Evolutionary conservation across 2,888 invertebrate genomes (phyloP).

Genomic region (Exephanes ischioxanthus): DNA sequence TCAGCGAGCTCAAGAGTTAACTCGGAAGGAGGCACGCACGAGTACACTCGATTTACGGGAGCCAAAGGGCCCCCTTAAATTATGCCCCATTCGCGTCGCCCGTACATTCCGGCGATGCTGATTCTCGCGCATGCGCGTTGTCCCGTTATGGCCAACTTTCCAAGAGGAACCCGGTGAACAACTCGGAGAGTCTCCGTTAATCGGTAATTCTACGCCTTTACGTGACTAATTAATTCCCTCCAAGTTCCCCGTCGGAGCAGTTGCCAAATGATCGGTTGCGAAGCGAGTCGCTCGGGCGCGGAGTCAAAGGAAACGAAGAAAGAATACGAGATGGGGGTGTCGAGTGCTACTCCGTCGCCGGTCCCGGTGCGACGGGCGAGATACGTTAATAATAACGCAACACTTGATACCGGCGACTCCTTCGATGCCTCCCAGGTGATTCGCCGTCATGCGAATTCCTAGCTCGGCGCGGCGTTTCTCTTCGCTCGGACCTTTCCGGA

Average conservation of each 20-base stretch:
- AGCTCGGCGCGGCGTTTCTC: conserved; percentile 10
- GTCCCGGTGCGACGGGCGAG: conserved; percentile 27
- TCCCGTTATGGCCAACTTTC: conserved; percentile 49
- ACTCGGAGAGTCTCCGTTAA: conserved; percentile 27
- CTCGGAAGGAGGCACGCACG: not conserved
- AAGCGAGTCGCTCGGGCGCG: conserved; percentile 35
- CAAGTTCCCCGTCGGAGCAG: not conserved
- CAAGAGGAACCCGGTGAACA: conserved; percentile 41
- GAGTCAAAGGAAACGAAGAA: conserved; percentile 56
- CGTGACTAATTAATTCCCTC: conserved; percentile 55
- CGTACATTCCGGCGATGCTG: conserved; percentile 51
- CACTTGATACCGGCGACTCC: conserved; percentile 38
- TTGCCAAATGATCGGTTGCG: conserved; percentile 43
- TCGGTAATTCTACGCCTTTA: conserved; percentile 47
- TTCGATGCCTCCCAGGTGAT: conserved; percentile 43
- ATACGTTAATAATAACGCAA: conserved; percentile 51
- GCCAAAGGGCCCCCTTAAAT: conserved; percentile 57
- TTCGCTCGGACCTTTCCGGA: not conserved
- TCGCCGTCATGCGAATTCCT: conserved; percentile 16
- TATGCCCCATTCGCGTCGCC: conserved; percentile 40
- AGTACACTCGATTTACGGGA: conserved; percentile 43
- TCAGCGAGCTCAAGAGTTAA: not conserved
- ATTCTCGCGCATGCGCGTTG: conserved; percentile 51
- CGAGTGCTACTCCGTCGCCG: conserved; percentile 21
- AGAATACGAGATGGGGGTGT: conserved; percentile 54